Evolutionary conservation across 2,113 vertebrate genomes (phyloP).

Genomic region (Sinocyclocheilus anophthalmus): DNA sequence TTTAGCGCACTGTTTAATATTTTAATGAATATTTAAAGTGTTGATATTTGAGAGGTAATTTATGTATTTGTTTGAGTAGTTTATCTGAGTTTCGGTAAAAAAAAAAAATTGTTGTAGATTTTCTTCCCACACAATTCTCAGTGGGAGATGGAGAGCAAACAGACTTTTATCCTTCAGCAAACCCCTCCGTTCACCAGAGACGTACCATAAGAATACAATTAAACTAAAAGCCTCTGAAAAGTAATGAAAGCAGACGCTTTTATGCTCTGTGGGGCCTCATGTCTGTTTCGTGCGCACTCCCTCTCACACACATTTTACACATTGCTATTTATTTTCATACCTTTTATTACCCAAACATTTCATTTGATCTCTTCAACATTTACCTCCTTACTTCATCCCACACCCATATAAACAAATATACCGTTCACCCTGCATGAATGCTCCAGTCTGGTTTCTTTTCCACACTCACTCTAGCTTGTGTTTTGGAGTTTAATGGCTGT

Average conservation of each 20-base stretch:
- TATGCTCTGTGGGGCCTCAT: conserved; percentile 26
- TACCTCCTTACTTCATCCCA: neutral
- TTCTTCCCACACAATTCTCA: conserved; percentile 23
- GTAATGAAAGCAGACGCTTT: conserved; percentile 40
- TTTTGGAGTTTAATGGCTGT: conserved; percentile 24
- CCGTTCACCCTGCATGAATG: neutral
- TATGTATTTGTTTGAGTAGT: conserved; percentile 13
- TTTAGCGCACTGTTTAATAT: neutral
- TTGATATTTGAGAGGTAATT: conserved; percentile 3
- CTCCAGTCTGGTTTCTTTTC: neutral
- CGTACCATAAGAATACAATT: conserved; percentile 40
- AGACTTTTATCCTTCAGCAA: conserved; percentile 46
- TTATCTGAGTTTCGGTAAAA: conserved; percentile 10
- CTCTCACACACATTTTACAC: conserved; percentile 1
- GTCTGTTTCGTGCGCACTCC: conserved; percentile 2
- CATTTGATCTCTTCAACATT: conserved; percentile 24
- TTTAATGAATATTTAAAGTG: neutral
- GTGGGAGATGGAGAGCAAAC: conserved; percentile 39
- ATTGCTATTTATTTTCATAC: conserved; percentile 30
- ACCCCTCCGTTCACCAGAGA: conserved; percentile 31
- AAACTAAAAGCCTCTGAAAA: conserved; percentile 40
- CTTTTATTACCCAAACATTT: conserved; percentile 23
- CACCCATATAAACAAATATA: neutral
- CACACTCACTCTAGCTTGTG: neutral
- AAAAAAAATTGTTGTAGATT: neutral